Evolutionary conservation across 37 sponge, comb jelly and placozoan genomes (phyloP), one percentile per base, ranked within the genome.

Genomic region (Chondrosia reniformis): DNA sequence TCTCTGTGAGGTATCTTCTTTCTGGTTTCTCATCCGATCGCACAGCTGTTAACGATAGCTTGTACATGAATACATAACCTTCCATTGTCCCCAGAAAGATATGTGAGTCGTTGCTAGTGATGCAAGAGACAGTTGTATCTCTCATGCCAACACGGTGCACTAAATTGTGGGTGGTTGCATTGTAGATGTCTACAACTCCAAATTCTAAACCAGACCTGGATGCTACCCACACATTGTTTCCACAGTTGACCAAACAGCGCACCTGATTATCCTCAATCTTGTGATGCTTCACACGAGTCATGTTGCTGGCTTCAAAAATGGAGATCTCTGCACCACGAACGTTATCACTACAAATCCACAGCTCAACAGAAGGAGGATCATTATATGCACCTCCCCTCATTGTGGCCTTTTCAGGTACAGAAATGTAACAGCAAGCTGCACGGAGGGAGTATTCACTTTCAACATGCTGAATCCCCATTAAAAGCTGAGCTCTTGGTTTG

Each of bases 381-480:
- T 19, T 22, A 42, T 12, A 41, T 55, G 32, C 9, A n/a, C 31
- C 7, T 2, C 17, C 22, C 28, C 10, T n/a, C 58, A 33, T 8
- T 28, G 19, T 1, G 15, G 32, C 36, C 1, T 10, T 21, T n/a
- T 21, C 39, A 1, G 24, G 43, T 13, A 22, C 36, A 17, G 4
- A 30, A 6, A 13, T 40, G 42, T 21, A 69, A 25, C 38, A 36
- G 33, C 67, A 65, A 0, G 66, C 83, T 22, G 55, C 21, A 0
- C 65, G 45, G 54, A 83, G n/a, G 22, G 76, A 62, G 33, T 57
- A 63, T 46, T 67, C 64, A 74, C 91, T 83, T 27, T 72, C 76
- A 33, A 91, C 65, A 0, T 88, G 81, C 24, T 59, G 42, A 8
- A 91, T 84, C 17, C 71, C 76, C 88, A 91, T 91, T n/a, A 84